Evolutionary conservation across 2,888 invertebrate species (phyloP), one percentile per base, ranked within the genome.

Genomic region (Dasysyrphus tricinctus): DNA sequence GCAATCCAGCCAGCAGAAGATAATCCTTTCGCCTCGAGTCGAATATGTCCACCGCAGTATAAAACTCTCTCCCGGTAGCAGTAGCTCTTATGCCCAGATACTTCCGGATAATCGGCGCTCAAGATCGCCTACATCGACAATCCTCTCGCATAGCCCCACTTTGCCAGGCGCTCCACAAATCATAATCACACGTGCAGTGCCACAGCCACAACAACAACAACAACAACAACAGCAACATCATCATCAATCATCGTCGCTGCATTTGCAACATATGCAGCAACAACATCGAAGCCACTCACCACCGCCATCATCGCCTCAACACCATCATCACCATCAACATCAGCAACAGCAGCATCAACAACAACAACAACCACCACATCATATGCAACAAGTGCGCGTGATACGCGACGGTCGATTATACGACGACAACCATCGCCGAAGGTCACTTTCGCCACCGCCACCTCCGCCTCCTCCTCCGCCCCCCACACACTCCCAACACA

Each of bases 351-450:
- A 84, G 5, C 88, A 85, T 16, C 89, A 79, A 12, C 89, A 89
- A 61, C 88, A 78, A 32, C 73, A 63, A 3, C 87, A 73, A 7
- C 82, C 78, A 19, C 72, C 59, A 8, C 87, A 88, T 16, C 79
- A 81, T 39, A 88, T 82, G 29, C 91, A 91, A 65, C 92, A 92
- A 88, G 93, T 93, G 70, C 92, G 92, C 32, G 93, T 93, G n/a
- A 93, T 93, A 79, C 91, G 92, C 82, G 93, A 93, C 88, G 92
- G 92, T 47, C 91, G 93, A 9, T 88, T 91, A 24, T 92, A 92
- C 75, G 92, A 93, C 29, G 92, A 92, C 75, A 81, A 79, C 39
- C 82, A 83, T 61, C 80, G 88, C 34, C 86, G 85, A 19, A 67
- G 78, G 44, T 88, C 80, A 34, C 72, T 88, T 47, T 76, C 89